Evolutionary conservation across 2,888 invertebrate genomes (phyloP), one percentile per base, ranked within the genome.

Genomic region (Neoitamus cyanurus): DNA sequence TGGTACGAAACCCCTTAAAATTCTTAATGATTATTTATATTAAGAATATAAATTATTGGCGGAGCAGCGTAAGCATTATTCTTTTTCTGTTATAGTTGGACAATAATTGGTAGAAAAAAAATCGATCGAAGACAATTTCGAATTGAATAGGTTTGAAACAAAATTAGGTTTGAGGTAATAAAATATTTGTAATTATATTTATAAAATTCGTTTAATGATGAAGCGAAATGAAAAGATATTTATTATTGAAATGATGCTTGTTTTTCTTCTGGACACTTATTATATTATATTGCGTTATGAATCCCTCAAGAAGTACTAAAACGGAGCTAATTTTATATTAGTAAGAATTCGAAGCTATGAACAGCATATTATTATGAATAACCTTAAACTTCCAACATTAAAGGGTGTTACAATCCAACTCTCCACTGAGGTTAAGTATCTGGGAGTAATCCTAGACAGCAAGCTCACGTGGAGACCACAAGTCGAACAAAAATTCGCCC

Each of bases 31-130:
- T 34, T 34, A 34, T 20, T 4, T 20, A 58, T 58, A 58, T 42
- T 58, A 25, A 58, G 20, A 58, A 25, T n/a, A 42, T n/a, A 34
- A 34, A 34, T 5, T 34, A 58, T 9, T 25, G 25, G 58, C 58
- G 11, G 3, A 58, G 58, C 7, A 58, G 3, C 6, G 58, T 7
- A 9, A 58, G 20, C 5, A 42, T n/a, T n/a, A 42, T 42, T 42
- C 58, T 2, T 58, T 58, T 58, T 58, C 58, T 20, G 58, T 58
- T 75, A 42, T 42, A 42, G 42, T 75, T 75, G 42, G 75, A 75
- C 75, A 75, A 75, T 75, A 75, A 75, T 9, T 75, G 75, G 25
- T 75, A 42, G 75, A n/a, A 25, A 72, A 72, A 25, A 48, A 48
- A n/a, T 15, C 15, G 58, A 25, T 20, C 75, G 75, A 13, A 75